Base-by-base conservation (phyloP, 2,888 invertebrate species). In the Eupithecia dodoneata region DNA sequence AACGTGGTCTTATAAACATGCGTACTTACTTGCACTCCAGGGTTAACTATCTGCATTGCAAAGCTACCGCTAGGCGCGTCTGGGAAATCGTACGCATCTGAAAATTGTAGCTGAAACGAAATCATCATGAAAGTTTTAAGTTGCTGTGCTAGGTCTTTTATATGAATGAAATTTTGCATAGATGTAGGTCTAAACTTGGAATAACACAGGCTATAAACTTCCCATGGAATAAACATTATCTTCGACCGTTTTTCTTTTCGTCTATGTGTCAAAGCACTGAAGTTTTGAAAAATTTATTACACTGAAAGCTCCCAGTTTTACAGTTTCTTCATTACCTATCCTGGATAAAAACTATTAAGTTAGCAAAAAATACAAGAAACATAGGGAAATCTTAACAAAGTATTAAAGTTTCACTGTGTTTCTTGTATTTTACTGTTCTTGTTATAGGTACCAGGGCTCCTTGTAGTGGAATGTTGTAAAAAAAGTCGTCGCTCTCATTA, bases 21-120 rank as follows among this genome's bases (percentile, higher is more conserved):
- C 18, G 7, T 69, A 80, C 82, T 85, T 86, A 94, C 94, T 86
- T 92, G 90, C 10, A 94, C 93, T 78, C 86, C 87, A 0, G 92
- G 94, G 79, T 89, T 93, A 69, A 94, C 90, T 42, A 95, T 90
- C 84, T 95, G 93, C 91, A 93, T 91, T 0, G 92, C 88, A 80
- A 95, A 92, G 80, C 96, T 95, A 10, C 96, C 96, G 78, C 96
- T 96, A 0, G 95, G 92, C 0, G 93, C 92, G 82, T 96, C 96
- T 18, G 96, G 96, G 85, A 95, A 96, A 85, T 96, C 96, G 70
- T 94, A 92, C 0, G 96, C 92, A 78, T 95, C 94, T 69, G 96
- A 96, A 79, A 96, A 93, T 81, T 96, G 92, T 59, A 96, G 85
- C 96, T 96, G 86, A 47, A 90, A 74, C 72, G 44, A 73, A 72